Base-by-base conservation (phyloP, 2,888 invertebrate genomes). In the Sphaerolaimus hirsutus region DNA sequence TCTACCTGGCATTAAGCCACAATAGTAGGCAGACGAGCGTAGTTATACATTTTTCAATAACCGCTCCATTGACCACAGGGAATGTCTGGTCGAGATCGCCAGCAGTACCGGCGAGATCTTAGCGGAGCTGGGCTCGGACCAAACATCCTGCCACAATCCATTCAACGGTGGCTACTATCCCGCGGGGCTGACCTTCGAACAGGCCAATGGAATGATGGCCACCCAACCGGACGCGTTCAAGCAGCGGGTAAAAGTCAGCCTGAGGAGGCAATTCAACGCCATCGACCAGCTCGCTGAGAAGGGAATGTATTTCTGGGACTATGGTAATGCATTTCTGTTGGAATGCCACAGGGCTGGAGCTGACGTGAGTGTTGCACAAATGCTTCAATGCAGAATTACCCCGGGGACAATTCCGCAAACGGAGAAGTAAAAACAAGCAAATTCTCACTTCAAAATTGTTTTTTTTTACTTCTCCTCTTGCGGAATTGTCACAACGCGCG, bases 271-370 rank as follows among this genome's bases (percentile, higher is more conserved):
- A 44, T 65, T 74, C 4, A 53, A 55, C 1, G 74, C 74, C n/a
- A 70, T 75, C 46, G 71, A 73, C 55, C 63, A 57, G 37, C 56
- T 75, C 43, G 53, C 68, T 0, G 58, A 59, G 2, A 56, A 62
- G 10, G 74, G 74, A 10, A 63, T 74, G 63, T 66, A 65, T 53
- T 75, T 75, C 61, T 75, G 72, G 71, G 74, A 75, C 58, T 75
- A 75, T 58, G 74, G 74, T 47, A 75, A 75, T 57, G 74, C 74
- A 2, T 75, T 74, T 56, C 63, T 75, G 22, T 62, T 75, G 46
- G 74, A 75, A 58, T 72, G 74, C 3, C 61, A 66, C 43, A 56
- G 73, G 48, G 73, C 74, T 37, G 71, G 71, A 10, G 73, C 72
- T 4, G 64, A 70, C 49, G 68, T 71, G 3, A 59, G 64, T 24